Evolutionary conservation across 2,113 vertebrate species (phyloP).

Genomic region (Pantherophis guttatus): DNA sequence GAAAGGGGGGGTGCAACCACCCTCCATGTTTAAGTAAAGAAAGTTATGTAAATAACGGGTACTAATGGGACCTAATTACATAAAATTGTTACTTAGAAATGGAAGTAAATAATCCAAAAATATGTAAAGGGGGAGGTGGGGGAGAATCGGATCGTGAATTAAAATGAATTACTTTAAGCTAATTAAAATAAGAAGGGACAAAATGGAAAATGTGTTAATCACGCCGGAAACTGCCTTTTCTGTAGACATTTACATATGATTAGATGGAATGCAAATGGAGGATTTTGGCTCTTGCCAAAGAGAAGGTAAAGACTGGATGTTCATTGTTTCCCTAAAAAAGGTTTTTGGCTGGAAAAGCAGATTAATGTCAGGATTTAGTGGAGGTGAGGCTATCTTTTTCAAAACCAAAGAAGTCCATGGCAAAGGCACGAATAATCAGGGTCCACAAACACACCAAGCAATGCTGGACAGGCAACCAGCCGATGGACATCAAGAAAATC

Average conservation of each 20-base stretch:
- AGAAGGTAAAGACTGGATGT: slow-evolving; percentile 33
- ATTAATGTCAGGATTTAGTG: slow-evolving; percentile 33
- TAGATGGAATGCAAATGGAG: slow-evolving; percentile 25
- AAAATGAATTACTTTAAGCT: slow-evolving; percentile 79
- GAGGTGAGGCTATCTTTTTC: slow-evolving; percentile 36
- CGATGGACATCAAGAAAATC: background rate
- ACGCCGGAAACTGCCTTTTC: slow-evolving; percentile 63
- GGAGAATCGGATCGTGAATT: slow-evolving; percentile 67
- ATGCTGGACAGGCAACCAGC: background rate
- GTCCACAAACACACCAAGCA: background rate
- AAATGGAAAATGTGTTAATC: slow-evolving; percentile 73
- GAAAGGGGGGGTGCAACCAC: background rate
- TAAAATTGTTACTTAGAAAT: slow-evolving; percentile 76
- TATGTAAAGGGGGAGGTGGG: slow-evolving; percentile 46
- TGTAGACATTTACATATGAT: slow-evolving; percentile 63
- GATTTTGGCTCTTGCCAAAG: slow-evolving; percentile 35
- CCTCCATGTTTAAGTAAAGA: slow-evolving; percentile 37
- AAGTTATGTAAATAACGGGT: slow-evolving; percentile 66
- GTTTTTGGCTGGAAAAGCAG: slow-evolving; percentile 11
- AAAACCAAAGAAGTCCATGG: background rate
- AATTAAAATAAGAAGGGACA: slow-evolving; percentile 78
- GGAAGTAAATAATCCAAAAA: slow-evolving; percentile 78
- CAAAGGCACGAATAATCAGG: slow-evolving; percentile 4
- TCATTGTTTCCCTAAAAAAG: slow-evolving; percentile 27
- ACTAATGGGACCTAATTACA: slow-evolving; percentile 75